These are phyloP conservation scores for Allobates femoralis DNA, from an alignment of 2,797 vertebrate species.

Conservation along the genomic window DNA sequence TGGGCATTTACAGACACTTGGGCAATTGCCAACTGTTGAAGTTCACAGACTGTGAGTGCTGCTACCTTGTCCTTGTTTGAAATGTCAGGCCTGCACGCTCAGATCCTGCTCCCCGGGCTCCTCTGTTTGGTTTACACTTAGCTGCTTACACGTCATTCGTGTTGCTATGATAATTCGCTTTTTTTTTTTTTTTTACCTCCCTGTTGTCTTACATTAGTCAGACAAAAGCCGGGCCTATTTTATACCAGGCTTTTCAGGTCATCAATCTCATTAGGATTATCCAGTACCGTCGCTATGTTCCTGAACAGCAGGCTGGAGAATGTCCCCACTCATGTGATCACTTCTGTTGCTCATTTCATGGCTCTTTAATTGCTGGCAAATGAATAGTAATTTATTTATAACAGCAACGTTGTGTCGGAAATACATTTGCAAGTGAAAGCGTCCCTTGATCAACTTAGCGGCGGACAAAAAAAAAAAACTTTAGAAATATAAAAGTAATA, in stretches of 20 bases:
- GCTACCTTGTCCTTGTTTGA: constrained; percentile 61
- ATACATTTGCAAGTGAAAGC: background rate
- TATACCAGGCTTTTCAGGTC: constrained; percentile 46
- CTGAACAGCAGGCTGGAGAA: constrained; percentile 55
- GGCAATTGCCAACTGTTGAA: constrained; percentile 53
- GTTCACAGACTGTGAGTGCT: constrained; percentile 57
- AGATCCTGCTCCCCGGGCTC: constrained; percentile 5
- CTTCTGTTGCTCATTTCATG: constrained; percentile 49
- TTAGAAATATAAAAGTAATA: background rate
- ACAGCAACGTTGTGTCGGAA: background rate
- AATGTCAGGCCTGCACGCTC: constrained; percentile 57
- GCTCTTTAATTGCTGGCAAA: constrained; percentile 45
- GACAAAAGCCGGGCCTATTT: constrained; percentile 33
- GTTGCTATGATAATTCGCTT: constrained; percentile 24
- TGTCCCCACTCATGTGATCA: constrained; percentile 48
- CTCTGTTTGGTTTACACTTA: constrained; percentile 37
- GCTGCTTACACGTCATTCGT: constrained; percentile 35
- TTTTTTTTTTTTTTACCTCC: background rate
- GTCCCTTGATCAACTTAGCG: background rate
- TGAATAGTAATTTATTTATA: constrained; percentile 47
- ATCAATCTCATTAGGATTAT: constrained; percentile 59
- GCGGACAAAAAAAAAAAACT: background rate
- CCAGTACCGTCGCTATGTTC: constrained; percentile 47
- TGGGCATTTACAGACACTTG: constrained; percentile 62
- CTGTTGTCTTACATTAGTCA: constrained; percentile 45